phyloP scores from a whole-genome alignment of 2,797 vertebrate genomes.

The Falco cherrug region DNA sequence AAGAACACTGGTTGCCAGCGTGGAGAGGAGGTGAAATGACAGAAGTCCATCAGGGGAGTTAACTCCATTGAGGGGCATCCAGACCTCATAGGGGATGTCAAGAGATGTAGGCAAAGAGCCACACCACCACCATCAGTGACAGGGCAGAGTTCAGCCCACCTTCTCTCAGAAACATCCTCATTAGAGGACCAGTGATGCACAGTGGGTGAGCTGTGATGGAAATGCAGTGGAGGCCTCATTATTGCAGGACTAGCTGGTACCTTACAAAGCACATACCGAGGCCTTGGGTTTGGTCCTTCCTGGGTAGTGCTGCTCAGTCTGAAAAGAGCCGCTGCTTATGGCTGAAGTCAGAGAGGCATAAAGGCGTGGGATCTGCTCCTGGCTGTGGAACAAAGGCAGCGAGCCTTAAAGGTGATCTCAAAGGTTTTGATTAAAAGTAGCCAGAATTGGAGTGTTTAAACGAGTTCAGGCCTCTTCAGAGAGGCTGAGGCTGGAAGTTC shows the following conservation, averaged over 20 bases:
- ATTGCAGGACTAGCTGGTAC: not conserved
- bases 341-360: not conserved
- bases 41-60: not conserved
- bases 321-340: not conserved
- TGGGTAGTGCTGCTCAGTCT: not conserved
- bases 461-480: not conserved
- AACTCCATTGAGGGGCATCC: not conserved
- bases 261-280: not conserved
- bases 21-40: not conserved
- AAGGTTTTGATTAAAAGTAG: constrained; percentile 26
- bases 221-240: not conserved
- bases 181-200: not conserved
- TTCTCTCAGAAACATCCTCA: not conserved
- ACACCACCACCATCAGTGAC: not conserved
- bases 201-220: not conserved
- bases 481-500: not conserved
- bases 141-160: not conserved
- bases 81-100: not conserved
- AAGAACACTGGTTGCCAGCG: not conserved
- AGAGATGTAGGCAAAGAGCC: not conserved
- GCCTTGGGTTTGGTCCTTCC: not conserved
- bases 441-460: not conserved
- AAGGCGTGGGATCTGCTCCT: not conserved
- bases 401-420: not conserved
- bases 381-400: not conserved